phyloP scores from a whole-genome alignment of 2,113 vertebrate species.

The Columba janthina region DNA sequence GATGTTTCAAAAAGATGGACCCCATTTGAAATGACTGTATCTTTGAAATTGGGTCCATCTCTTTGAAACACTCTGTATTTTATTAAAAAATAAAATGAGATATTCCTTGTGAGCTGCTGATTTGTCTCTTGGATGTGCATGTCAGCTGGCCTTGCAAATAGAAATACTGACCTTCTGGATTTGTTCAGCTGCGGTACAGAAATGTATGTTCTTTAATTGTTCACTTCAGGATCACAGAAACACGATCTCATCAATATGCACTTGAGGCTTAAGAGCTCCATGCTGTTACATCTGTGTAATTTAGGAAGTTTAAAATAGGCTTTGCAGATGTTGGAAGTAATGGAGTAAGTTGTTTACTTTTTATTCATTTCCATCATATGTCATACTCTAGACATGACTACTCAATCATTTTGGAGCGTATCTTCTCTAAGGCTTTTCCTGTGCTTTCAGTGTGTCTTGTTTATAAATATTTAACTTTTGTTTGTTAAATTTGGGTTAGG shows the following conservation, averaged over 20 bases:
- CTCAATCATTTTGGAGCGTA: conserved; percentile 2
- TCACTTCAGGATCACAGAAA: conserved; percentile 44
- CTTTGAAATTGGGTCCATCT: too few relatives aligned
- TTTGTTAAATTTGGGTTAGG: conserved; percentile 50
- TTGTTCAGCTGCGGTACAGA: not conserved
- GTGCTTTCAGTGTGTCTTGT: conserved; percentile 56
- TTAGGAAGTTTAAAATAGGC: conserved; percentile 58
- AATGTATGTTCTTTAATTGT: conserved; percentile 32
- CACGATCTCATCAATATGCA: conserved; percentile 3
- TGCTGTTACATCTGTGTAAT: conserved; percentile 63
- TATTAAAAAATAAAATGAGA: not conserved
- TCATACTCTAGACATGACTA: not conserved
- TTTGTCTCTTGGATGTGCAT: not conserved
- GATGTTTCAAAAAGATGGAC: not conserved
- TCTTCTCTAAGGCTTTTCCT: conserved; percentile 18
- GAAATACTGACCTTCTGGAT: not conserved
- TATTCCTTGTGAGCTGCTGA: not conserved
- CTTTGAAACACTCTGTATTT: not conserved
- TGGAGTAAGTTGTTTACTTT: conserved; percentile 54
- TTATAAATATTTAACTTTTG: conserved; percentile 76
- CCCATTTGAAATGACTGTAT: too few relatives aligned
- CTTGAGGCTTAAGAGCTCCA: conserved; percentile 33
- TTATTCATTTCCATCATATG: conserved; percentile 1
- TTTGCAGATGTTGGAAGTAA: conserved; percentile 63
- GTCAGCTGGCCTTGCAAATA: not conserved